A percentile compares a stretch with the other conserved stretches of the same genome.
phyloP scores from a whole-genome alignment of 2,113 vertebrate species.

The Pedetes capensis region DNA sequence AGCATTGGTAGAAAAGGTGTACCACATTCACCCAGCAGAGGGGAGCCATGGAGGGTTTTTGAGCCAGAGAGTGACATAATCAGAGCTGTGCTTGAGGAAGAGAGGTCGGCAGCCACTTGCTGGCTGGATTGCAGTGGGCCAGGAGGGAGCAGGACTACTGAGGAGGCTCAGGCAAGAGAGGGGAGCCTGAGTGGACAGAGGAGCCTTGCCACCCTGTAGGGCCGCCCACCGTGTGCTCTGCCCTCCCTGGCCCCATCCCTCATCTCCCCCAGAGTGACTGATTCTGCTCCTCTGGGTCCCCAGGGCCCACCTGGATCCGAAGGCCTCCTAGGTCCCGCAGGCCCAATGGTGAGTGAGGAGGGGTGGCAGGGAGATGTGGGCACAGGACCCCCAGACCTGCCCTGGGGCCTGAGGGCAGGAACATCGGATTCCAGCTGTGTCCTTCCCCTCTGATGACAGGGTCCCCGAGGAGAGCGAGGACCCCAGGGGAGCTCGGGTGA shows the following conservation, averaged over 20 bases:
- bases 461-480: slow-evolving; percentile 92
- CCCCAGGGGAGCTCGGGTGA: slow-evolving; percentile 85
- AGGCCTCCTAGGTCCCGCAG: slow-evolving; percentile 89
- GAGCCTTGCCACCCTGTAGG: neutral
- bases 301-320: slow-evolving; percentile 92
- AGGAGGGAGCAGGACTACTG: neutral
- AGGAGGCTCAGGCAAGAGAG: neutral
- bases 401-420: neutral
- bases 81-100: neutral
- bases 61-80: neutral
- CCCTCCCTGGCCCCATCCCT: neutral
- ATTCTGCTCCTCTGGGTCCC: neutral
- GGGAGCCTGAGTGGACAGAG: neutral
- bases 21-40: neutral
- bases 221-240: accelerated
- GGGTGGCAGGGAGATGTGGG: accelerated
- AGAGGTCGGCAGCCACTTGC: neutral
- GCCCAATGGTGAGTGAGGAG: slow-evolving; percentile 86
- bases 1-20: accelerated
- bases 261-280: neutral
- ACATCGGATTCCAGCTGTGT: neutral
- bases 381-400: neutral
- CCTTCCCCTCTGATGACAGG: slow-evolving; percentile 79
- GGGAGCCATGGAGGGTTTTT: neutral
- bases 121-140: neutral